Percentiles rank a stretch among this genome's conserved stretches.
Evolutionary conservation across 2,797 vertebrate genomes (phyloP).

Genomic region (Molossus molossus): DNA sequence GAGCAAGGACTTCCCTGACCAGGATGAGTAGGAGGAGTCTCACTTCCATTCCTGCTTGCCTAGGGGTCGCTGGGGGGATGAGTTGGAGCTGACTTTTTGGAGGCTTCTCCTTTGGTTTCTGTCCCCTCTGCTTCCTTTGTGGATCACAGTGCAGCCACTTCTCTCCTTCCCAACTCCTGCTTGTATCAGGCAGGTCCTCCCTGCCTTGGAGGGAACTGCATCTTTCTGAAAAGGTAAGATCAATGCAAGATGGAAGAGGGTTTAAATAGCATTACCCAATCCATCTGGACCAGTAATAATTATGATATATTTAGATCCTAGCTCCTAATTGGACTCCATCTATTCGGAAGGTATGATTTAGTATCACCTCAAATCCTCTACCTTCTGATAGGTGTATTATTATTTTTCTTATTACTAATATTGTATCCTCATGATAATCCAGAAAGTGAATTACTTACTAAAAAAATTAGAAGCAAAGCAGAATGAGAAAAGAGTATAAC

Average conservation of each 20-base stretch:
- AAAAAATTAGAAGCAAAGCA: slow-evolving; percentile 50
- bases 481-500: background rate
- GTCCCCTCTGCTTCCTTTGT: background rate
- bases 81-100: fast-evolving
- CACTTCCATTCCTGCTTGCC: fast-evolving
- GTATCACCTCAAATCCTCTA: background rate
- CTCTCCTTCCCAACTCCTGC: background rate
- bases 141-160: background rate
- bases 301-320: background rate
- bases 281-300: background rate
- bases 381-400: background rate
- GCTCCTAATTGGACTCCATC: background rate
- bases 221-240: background rate
- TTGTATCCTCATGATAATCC: background rate
- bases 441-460: background rate
- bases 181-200: background rate
- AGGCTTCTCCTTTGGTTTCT: background rate
- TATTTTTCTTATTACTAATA: background rate
- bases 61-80: background rate
- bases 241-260: background rate
- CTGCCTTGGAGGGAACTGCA: background rate
- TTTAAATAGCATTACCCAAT: background rate
- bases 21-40: background rate
- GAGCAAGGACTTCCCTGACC: background rate
- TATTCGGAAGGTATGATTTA: background rate